Base-by-base conservation (phyloP, 2,888 invertebrate genomes). In the Tridacna crocea region DNA sequence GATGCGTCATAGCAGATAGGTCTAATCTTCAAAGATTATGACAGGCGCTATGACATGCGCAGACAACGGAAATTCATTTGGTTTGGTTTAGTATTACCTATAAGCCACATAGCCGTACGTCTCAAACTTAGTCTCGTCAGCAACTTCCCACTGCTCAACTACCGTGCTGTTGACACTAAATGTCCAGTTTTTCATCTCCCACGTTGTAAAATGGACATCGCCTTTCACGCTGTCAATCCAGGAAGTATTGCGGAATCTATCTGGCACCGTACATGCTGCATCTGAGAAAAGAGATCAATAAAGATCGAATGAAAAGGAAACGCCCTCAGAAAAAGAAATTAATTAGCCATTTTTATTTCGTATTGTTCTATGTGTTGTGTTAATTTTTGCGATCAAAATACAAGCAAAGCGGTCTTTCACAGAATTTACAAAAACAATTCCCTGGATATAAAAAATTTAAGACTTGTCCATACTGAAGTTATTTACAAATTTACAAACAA, bases 141-240 rank as follows among this genome's bases (percentile, higher is more conserved):
- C 63, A 15, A 63, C 26, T 26, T 63, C 63, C 63, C 63, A 63
- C 12, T 63, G 26, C 15, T 26, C 26, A 27, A 63, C 63, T 6
- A 27, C 27, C 24, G 24, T 26, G 2, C 11, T 27, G 27, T 63
- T 63, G 0, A 63, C 63, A 0, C 15, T 26, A 11, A 63, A 63
- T 26, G 26, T 27, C 63, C 63, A 63, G 24, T 63, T 63, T 15
- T 26, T 26, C 63, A 63, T 63, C 19, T 63, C 26, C 63, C 63
- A 63, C 11, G 63, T 63, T 1, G 63, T 63, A 63, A 63, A 63
- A 19, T 11, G 24, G 12, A 63, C 26, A 27, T 63, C 27, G 26
- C 63, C 63, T 63, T 63, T 63, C 11, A 63, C 26, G 19, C 63
- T 63, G 26, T 63, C 63, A 11, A 63, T 12, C 63, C 63, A 63